These are phyloP conservation scores for Corapipo altera DNA, from an alignment of 2,113 vertebrate genomes.

Conservation along the genomic window DNA sequence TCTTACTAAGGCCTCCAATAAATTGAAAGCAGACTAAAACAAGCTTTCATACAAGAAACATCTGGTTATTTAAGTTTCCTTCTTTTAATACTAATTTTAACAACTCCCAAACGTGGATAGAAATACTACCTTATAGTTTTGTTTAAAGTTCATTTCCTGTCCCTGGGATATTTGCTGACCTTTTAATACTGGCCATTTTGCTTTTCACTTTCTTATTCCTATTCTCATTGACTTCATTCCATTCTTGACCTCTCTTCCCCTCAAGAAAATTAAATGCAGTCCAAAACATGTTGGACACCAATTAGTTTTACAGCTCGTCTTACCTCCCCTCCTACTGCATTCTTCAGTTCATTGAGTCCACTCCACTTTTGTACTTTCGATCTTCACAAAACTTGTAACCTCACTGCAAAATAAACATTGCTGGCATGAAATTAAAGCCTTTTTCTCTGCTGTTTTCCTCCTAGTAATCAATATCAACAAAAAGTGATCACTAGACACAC, in stretches of 20 bases:
- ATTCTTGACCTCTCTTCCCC: slow-evolving; percentile 80
- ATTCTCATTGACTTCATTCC: slow-evolving; percentile 81
- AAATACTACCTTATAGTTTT: slow-evolving; percentile 74
- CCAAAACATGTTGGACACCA: slow-evolving; percentile 73
- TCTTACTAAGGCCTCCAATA: slow-evolving; percentile 53
- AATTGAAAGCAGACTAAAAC: slow-evolving; percentile 62
- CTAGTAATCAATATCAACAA: background rate
- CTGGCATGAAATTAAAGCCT: slow-evolving; percentile 37
- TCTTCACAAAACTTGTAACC: background rate
- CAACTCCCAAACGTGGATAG: slow-evolving; percentile 70
- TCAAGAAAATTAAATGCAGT: slow-evolving; percentile 79
- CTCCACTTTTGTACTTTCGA: background rate
- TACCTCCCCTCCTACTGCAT: slow-evolving; percentile 62
- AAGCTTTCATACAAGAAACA: slow-evolving; percentile 61
- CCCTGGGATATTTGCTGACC: slow-evolving; percentile 75
- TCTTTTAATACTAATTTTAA: slow-evolving; percentile 72
- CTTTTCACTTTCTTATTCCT: slow-evolving; percentile 72
- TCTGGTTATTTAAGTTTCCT: slow-evolving; percentile 66
- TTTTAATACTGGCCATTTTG: slow-evolving; percentile 73
- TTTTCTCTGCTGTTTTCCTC: slow-evolving; percentile 21
- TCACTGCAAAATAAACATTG: slow-evolving; percentile 32
- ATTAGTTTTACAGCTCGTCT: slow-evolving; percentile 76
- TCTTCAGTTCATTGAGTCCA: slow-evolving; percentile 67
- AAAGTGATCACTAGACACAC: background rate
- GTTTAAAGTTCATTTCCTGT: slow-evolving; percentile 81